Evolutionary conservation across 1,140 invertebrate genomes (phyloP), one percentile per base, ranked within the genome.

Genomic region (Trichonephila inaurata): DNA sequence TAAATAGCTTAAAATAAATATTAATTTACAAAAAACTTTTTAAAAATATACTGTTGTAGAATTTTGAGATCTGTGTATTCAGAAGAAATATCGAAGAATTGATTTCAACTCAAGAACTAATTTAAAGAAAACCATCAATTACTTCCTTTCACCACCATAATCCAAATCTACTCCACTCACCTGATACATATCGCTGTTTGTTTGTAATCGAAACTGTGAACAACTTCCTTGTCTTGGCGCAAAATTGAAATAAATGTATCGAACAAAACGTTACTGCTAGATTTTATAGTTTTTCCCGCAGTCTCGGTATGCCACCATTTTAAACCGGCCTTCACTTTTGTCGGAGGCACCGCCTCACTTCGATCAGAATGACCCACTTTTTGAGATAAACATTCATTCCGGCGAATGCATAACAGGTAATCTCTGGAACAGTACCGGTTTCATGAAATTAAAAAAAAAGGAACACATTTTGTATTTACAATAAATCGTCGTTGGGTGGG

Each of bases 271-370:
- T 24, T 19, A 60, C 21, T 28, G 51, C 21, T 14, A 12, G 87
- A 33, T 44, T 89, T 89, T 89, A 89, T 89, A 89, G 87, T 69
- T 89, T 89, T 89, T 33, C 62, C 28, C 40, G 18, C 21, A n/a
- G 21, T 33, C 72, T 69, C 87, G 87, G 87, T 72, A 72, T 89
- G 87, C 87, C 40, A 89, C 61, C 33, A n/a, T 69, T 89, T 18
- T 5, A 69, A 69, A 69, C 87, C 21, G 87, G 87, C 87, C 86
- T 89, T 72, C 64, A 28, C 8, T 19, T 66, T 66, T 10, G 33
- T n/a, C 24, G 44, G 19, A 62, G 87, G 87, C 87, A 89, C 87
- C 87, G 64, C 87, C 87, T 89, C 21, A 40, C 18, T 61, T 89
- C 87, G 33, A 44, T 69, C 62, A 7, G 64, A 77, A 40, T 69